Base-by-base conservation (phyloP, 1,140 invertebrate species). In the Bombus picipes region DNA sequence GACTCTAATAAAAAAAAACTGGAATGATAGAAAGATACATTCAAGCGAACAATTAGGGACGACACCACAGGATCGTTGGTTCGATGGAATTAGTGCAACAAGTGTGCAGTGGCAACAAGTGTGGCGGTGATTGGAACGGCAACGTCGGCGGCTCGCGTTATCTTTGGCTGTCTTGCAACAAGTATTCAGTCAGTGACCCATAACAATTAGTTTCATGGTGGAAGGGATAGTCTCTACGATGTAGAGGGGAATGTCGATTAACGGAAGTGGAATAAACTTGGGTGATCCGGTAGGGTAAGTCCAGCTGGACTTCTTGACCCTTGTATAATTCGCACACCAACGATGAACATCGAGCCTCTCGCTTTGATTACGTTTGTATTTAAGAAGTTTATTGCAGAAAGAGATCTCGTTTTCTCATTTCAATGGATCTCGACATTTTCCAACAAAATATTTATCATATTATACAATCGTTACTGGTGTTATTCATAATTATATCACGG, bases 201-300 rank as follows among this genome's bases (percentile, higher is more conserved):
- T 89, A 92, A 94, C 90, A 95, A 94, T 93, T 94, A 94, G 88
- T 91, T 84, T 91, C 78, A 89, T 85, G 76, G 85, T 77, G 87
- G 90, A 78, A 88, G 83, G 88, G 86, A 77, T 34, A 70, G 78
- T 78, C 79, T 89, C 81, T 86, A 57, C 85, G 75, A 88, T 84
- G 82, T 77, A 84, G 80, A 92, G 91, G 92, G 91, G 92, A 91
- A 91, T 86, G 86, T 89, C 91, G 91, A 94, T 94, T 92, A 89
- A 92, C 93, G 94, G 94, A 95, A 95, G 93, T 94, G 88, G 81
- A 94, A 91, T 95, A 92, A 94, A 94, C 89, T 92, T 93, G 82
- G 66, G 43, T 93, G 90, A 94, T 94, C 94, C 93, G 92, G 93
- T 91, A 88, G 87, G 82, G 77, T 88, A 86, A 88, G 83, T 81